Evolutionary conservation across 2,888 invertebrate species (phyloP), one percentile per base, ranked within the genome.

Genomic region (Cabera pusaria): DNA sequence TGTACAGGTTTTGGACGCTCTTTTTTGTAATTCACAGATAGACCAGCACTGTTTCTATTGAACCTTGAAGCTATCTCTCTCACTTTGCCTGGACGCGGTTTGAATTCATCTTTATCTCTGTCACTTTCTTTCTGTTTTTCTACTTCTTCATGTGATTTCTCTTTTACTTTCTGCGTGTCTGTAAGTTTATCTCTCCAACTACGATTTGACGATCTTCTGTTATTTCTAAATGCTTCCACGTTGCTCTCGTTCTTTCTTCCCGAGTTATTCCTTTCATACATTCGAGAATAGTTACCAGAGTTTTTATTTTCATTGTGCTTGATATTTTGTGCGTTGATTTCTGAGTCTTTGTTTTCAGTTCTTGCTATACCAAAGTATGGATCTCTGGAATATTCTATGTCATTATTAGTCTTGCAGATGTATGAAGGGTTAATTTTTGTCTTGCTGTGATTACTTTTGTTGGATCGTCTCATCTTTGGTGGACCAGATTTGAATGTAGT

Each of bases 1-100:
- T 91, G 91, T 43, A 92, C 63, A 5, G 92, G 91, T 61, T 89
- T 91, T 17, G 92, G 92, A 65, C 92, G 82, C 5, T 83, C 72
- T 46, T 76, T 85, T 45, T 64, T 84, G 19, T 59, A 52, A 47
- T 74, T 72, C 44, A 60, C 53, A 25, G 68, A 54, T 37, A 62
- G 67, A 41, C 65, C 77, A 41, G 66, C 69, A 54, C 73, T 80
- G 40, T 73, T 75, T 40, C 70, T 77, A 44, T 88, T 78, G 44
- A 88, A 88, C 48, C 64, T 80, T 25, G 80, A 88, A 38, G 88
- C 88, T 12, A 88, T 81, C 55, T 88, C 88, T 59, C 58, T 80
- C 5, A 88, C 88, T 64, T 88, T 87, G 4, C 88, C 88, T 1
- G 78, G 78, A 29, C 66, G 69, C 1, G 86, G 87, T 52, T 58